Evolutionary conservation across 2,888 invertebrate genomes (phyloP).

Genomic region (Cylloceria caligata): DNA sequence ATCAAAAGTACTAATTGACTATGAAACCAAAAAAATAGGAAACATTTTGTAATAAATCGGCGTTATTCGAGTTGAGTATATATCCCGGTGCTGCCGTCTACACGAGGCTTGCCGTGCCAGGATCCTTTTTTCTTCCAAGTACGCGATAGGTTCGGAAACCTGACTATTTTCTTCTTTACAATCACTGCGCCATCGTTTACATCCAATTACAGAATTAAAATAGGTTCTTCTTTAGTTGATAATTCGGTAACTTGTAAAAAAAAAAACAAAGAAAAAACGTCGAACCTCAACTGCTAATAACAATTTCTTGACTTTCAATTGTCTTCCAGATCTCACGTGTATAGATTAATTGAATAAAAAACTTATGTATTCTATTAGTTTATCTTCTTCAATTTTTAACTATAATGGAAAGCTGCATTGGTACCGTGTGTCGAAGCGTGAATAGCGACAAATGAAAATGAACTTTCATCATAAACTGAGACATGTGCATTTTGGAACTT

Average conservation of each 20-base stretch:
- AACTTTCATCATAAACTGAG: background rate
- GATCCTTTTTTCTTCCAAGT: background rate
- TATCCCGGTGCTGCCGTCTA: background rate
- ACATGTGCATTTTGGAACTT: background rate
- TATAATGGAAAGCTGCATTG: background rate
- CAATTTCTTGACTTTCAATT: slow-evolving; percentile 19
- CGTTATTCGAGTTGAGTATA: background rate
- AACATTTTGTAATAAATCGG: background rate
- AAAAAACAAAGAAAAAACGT: no score
- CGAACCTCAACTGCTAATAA: slow-evolving; percentile 3
- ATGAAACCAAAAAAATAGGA: background rate
- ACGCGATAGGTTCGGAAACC: no score
- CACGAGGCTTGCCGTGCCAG: background rate
- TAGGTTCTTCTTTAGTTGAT: slow-evolving; percentile 12
- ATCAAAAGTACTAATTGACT: slow-evolving; percentile 13
- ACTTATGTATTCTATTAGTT: background rate
- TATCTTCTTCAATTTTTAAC: background rate
- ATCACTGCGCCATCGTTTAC: background rate
- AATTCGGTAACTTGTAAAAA: slow-evolving; percentile 3
- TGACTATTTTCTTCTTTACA: background rate
- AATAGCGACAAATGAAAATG: slow-evolving; percentile 11
- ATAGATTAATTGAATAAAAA: slow-evolving; percentile 29
- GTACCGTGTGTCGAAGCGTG: background rate
- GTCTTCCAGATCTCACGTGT: slow-evolving; percentile 29
- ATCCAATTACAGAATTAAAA: background rate